phyloP scores from a whole-genome alignment of 2,888 invertebrate species.

The Mylabris sibirica region DNA sequence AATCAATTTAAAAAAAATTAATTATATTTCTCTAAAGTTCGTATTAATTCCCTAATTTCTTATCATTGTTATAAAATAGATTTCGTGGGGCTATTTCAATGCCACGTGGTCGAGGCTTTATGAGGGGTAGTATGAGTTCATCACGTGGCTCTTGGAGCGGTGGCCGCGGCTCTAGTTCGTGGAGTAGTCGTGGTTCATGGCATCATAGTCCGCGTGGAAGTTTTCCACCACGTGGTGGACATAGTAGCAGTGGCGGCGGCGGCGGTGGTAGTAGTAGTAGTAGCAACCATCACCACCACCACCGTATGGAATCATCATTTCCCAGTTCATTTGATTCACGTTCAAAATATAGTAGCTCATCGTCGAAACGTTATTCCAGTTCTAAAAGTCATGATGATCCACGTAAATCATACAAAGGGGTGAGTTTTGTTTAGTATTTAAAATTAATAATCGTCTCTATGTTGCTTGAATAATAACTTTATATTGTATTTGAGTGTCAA shows the following conservation, averaged over 20 bases:
- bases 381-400: slow-evolving; percentile 53
- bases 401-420: slow-evolving; percentile 54
- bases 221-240: slow-evolving; percentile 47
- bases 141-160: slow-evolving; percentile 30
- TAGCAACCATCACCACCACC: slow-evolving; percentile 35
- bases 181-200: slow-evolving; percentile 32
- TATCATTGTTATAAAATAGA: not conserved
- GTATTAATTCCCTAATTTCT: not conserved
- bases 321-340: slow-evolving; percentile 52
- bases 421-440: slow-evolving; percentile 43
- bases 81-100: slow-evolving; percentile 39
- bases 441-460: slow-evolving; percentile 35
- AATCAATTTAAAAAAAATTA: not conserved
- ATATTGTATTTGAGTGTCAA: slow-evolving; percentile 40
- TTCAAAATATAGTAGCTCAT: slow-evolving; percentile 49
- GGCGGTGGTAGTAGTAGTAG: slow-evolving; percentile 35
- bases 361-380: slow-evolving; percentile 51
- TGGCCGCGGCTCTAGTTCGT: slow-evolving; percentile 32
- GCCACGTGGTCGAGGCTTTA: slow-evolving; percentile 43
- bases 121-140: slow-evolving; percentile 27
- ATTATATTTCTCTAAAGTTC: not conserved
- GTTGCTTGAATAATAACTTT: slow-evolving; percentile 38
- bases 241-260: slow-evolving; percentile 36
- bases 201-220: slow-evolving; percentile 45
- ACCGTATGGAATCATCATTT: slow-evolving; percentile 36